Evolutionary conservation across 2,797 vertebrate species (phyloP).

Genomic region (Schizopygopsis malacanthus): DNA sequence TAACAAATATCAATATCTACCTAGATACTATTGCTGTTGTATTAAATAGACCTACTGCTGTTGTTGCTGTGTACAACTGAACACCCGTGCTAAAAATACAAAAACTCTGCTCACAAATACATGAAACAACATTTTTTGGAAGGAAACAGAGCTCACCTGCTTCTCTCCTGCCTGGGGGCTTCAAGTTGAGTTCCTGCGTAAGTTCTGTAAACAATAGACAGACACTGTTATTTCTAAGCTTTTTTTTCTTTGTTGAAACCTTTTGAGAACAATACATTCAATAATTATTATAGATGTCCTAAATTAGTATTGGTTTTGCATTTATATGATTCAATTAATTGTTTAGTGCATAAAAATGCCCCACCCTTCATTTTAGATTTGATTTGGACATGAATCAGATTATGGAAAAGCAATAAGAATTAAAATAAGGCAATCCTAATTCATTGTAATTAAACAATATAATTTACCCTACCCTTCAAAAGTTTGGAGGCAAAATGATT

Average conservation of each 20-base stretch:
- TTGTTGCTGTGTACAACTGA: background rate
- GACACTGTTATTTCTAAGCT: background rate
- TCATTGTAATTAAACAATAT: background rate
- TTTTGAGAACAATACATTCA: background rate
- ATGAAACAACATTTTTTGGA: background rate
- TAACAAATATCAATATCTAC: background rate
- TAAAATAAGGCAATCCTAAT: background rate
- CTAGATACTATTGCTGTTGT: background rate
- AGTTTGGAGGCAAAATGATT: background rate
- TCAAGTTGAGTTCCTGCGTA: conserved; percentile 83
- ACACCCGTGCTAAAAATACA: background rate
- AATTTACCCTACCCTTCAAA: background rate
- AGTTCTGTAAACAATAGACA: conserved; percentile 73
- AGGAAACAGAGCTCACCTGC: conserved; percentile 74
- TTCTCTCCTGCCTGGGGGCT: conserved; percentile 79
- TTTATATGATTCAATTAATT: background rate
- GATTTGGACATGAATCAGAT: background rate
- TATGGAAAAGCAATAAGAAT: background rate
- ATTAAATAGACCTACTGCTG: background rate
- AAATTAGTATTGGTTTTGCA: background rate
- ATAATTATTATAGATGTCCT: background rate
- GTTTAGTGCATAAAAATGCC: background rate
- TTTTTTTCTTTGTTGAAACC: background rate
- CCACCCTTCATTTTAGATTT: background rate
- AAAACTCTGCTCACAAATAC: conserved; percentile 5